These are phyloP conservation scores for Argentina silus DNA, from an alignment of 2,797 vertebrate genomes.

Conservation along the genomic window DNA sequence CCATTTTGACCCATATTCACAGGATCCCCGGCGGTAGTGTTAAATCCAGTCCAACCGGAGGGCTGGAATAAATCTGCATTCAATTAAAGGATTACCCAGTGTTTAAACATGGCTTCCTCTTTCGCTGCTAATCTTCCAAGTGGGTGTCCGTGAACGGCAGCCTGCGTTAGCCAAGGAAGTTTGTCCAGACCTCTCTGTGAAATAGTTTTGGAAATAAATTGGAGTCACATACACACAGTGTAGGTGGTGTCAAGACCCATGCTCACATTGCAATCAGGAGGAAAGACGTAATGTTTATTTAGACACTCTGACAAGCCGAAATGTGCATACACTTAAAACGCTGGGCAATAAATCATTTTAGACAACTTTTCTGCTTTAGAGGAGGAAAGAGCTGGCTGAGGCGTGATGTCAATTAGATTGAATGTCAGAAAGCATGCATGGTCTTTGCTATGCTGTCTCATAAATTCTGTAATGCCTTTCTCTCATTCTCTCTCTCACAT, in stretches of 20 bases:
- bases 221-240: slow-evolving; percentile 21
- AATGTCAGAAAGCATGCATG: slow-evolving; percentile 42
- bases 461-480: slow-evolving; percentile 27
- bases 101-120: slow-evolving; percentile 79
- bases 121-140: slow-evolving; percentile 73
- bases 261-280: slow-evolving; percentile 12
- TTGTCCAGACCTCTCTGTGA: slow-evolving; percentile 31
- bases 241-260: slow-evolving; percentile 22
- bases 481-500: not conserved
- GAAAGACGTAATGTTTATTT: slow-evolving; percentile 31
- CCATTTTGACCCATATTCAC: slow-evolving; percentile 63
- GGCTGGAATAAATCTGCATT: slow-evolving; percentile 84
- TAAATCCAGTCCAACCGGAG: slow-evolving; percentile 75
- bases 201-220: slow-evolving; percentile 42
- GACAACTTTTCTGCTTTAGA: slow-evolving; percentile 44
- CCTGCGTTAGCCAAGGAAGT: slow-evolving; percentile 48
- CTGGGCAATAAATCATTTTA: slow-evolving; percentile 57
- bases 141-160: slow-evolving; percentile 70
- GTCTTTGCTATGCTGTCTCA: slow-evolving; percentile 48
- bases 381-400: slow-evolving; percentile 35
- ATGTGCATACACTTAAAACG: slow-evolving; percentile 39
- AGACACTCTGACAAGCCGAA: slow-evolving; percentile 44
- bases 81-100: slow-evolving; percentile 82
- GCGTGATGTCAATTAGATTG: slow-evolving; percentile 44
- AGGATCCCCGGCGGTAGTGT: slow-evolving; percentile 54